Evolutionary conservation across 2,113 vertebrate genomes (phyloP), one percentile per base, ranked within the genome.

Genomic region (Tragelaphus strepsiceros): DNA sequence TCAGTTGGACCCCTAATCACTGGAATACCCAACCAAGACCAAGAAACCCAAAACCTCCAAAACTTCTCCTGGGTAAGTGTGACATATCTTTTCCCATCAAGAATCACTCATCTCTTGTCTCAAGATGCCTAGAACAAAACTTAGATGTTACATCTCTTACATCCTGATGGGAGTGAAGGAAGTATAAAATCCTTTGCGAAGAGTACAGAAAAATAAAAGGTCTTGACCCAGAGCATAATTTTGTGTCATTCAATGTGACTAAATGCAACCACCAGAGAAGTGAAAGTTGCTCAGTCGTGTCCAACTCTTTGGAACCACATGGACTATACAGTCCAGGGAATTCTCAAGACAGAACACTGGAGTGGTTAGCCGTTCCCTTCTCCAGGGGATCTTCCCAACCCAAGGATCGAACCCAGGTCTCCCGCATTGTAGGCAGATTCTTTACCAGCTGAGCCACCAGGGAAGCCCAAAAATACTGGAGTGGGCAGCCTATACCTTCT

Each of bases 401-500:
- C n/a, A 71, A 21, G 64, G 64, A 71, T 22, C 0, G 0, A 71
- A 21, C 17, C n/a, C 64, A 71, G n/a, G 64, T 71, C 64, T 71
- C n/a, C n/a, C 0, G 0, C 64, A 71, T 6, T 71, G 64, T 11
- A 35, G 64, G 17, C 0, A 0, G n/a, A 71, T 71, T 35, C 64
- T 71, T 35, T 22, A 71, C n/a, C 64, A 71, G n/a, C n/a, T 71
- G n/a, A 71, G 64, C n/a, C n/a, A 35, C n/a, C 9, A 35, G 19
- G 64, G n/a, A 71, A 71, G 17, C 64, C n/a, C 19, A 10, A 71
- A 11, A 67, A 71, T 21, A 71, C 19, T 71, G 9, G 9, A 11
- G n/a, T 71, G n/a, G n/a, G 64, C 11, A 35, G 64, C 9, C 64
- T 71, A 35, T 71, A 1, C 64, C n/a, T 71, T 71, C 64, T 71